Conservation (phyloP, 2,113 vertebrate species). For the Sakesphorus luctuosus region DNA sequence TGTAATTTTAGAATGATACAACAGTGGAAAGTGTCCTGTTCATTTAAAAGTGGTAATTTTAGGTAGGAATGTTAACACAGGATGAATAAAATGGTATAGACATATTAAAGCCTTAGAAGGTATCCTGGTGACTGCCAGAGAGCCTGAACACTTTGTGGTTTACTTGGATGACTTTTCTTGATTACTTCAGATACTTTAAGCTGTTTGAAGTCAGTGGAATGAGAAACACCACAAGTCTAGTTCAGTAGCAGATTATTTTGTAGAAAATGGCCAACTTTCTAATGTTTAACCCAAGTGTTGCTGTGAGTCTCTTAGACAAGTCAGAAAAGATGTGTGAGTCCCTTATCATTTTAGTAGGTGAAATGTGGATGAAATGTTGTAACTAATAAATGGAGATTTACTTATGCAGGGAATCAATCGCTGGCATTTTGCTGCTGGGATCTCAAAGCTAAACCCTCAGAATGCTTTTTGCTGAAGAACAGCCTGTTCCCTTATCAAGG, state of each 20-base stretch:
- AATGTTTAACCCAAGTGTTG: neutral
- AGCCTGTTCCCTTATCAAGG: fast-evolving
- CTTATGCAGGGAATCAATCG: neutral
- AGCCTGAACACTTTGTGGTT: neutral
- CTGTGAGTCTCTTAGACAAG: neutral
- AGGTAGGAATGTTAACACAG: neutral
- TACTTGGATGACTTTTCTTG: neutral
- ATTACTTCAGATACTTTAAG: neutral
- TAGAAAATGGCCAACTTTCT: neutral
- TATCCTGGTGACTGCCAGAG: neutral
- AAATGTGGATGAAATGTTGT: neutral
- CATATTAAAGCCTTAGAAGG: neutral
- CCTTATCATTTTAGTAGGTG: neutral
- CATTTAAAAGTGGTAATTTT: neutral
- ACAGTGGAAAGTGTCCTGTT: neutral
- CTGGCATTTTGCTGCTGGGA: neutral
- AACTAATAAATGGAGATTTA: neutral
- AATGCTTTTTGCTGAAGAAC: neutral
- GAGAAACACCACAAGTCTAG: neutral
- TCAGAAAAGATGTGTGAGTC: neutral
- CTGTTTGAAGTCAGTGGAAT: neutral
- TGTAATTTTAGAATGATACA: neutral
- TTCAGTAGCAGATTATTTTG: neutral
- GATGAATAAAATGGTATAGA: neutral
- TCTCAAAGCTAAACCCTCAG: neutral